Percentiles rank a stretch among this genome's conserved stretches.
phyloP scores from a whole-genome alignment of 2,888 invertebrate species.

The Agrilus mali region DNA sequence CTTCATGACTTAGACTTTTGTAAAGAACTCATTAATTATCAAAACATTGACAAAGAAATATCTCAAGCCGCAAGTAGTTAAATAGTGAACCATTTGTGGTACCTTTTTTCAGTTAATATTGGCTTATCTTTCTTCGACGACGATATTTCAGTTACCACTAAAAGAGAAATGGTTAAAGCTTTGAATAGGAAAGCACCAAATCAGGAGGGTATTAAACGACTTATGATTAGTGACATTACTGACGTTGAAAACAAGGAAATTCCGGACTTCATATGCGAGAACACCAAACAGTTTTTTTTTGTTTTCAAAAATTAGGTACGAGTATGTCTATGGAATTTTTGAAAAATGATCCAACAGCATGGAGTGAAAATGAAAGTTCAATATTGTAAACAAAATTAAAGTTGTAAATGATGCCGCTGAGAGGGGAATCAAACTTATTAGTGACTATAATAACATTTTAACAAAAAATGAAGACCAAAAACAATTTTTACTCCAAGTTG shows the following conservation, averaged over 20 bases:
- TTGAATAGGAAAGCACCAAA: no score
- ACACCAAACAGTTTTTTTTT: not conserved
- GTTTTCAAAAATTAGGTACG: no score
- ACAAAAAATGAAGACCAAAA: slow-evolving; percentile 9
- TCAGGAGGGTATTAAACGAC: no score
- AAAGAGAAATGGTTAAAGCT: not conserved
- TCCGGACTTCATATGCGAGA: no score
- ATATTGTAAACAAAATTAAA: slow-evolving; percentile 4
- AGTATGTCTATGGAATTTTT: no score
- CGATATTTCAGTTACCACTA: not conserved
- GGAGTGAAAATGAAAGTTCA: slow-evolving; percentile 1
- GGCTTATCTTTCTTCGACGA: slow-evolving; percentile 11
- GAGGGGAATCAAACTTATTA: slow-evolving; percentile 10
- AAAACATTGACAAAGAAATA: slow-evolving; percentile 12
- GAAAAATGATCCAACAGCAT: no score
- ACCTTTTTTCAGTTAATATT: slow-evolving; percentile 14
- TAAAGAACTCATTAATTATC: slow-evolving; percentile 9
- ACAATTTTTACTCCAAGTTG: slow-evolving; percentile 5
- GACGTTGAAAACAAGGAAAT: not conserved
- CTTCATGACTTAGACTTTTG: slow-evolving; percentile 9
- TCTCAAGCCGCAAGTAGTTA: slow-evolving; percentile 14
- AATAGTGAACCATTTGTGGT: slow-evolving; percentile 15
- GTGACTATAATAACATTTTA: slow-evolving; percentile 7
- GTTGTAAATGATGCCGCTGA: slow-evolving; percentile 11
- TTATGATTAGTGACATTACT: not conserved